Percentiles rank a stretch among this genome's conserved stretches.
Conservation (phyloP, 2,888 invertebrate genomes). For the Oxytorus armatus region DNA sequence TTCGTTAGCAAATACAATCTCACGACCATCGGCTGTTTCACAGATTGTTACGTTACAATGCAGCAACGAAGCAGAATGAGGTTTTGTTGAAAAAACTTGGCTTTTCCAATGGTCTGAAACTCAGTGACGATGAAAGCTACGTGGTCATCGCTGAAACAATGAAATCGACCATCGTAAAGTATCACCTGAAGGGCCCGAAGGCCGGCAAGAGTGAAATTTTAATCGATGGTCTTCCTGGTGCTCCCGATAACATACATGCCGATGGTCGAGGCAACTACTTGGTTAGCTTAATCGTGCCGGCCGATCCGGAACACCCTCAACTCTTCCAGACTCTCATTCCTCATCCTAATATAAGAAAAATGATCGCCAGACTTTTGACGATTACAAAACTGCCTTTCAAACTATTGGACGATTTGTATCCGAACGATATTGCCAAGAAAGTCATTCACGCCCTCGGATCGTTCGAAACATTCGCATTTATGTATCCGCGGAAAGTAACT, state of each 20-base stretch:
- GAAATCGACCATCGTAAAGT: constrained; percentile 89
- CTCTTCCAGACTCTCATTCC: constrained; percentile 86
- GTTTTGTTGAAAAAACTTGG: constrained; percentile 91
- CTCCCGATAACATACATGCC: constrained; percentile 87
- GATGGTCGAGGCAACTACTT: constrained; percentile 89
- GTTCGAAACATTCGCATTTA: constrained; percentile 68
- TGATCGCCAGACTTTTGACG: constrained; percentile 87
- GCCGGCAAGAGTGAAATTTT: constrained; percentile 93
- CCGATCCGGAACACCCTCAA: constrained; percentile 87
- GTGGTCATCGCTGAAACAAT: constrained; percentile 92
- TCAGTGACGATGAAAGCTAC: constrained; percentile 93
- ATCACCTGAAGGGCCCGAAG: constrained; percentile 92
- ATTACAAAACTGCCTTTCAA: constrained; percentile 88
- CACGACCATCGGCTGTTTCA: constrained; percentile 64
- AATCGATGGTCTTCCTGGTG: constrained; percentile 91
- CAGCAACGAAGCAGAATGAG: constrained; percentile 90
- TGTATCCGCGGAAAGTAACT: constrained; percentile 76
- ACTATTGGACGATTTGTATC: constrained; percentile 87
- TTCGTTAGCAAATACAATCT: too few species aligned
- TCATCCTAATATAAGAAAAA: constrained; percentile 88
- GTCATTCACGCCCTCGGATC: constrained; percentile 85
- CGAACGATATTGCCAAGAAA: constrained; percentile 88
- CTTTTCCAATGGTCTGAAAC: constrained; percentile 95
- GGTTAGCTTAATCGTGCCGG: constrained; percentile 86
- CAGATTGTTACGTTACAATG: constrained; percentile 93